Conservation (phyloP, 64 coral and sea anemone species). For the Porites lutea region DNA sequence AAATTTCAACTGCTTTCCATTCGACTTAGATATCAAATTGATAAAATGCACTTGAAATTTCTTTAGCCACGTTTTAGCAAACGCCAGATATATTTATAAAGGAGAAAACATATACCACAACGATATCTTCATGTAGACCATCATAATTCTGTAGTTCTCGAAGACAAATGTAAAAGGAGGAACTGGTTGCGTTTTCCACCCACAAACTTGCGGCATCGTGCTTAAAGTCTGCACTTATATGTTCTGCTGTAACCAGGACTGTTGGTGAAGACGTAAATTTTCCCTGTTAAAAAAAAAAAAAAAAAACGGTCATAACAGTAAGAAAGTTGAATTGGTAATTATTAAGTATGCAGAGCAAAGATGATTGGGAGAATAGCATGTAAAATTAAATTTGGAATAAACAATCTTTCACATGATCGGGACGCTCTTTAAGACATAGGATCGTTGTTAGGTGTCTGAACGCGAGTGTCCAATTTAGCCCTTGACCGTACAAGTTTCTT, state of each 20-base stretch:
- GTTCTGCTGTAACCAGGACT: conserved; percentile 70
- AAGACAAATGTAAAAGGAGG: conserved; percentile 76
- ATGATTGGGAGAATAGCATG: too few species aligned
- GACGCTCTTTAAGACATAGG: too few species aligned
- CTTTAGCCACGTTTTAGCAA: too few species aligned
- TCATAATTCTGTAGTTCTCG: conserved; percentile 88
- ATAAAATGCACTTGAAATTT: too few species aligned
- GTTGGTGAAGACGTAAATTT: conserved; percentile 61
- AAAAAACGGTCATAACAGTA: not conserved
- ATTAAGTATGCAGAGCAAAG: too few species aligned
- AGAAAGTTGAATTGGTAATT: not conserved
- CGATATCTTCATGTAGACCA: conserved; percentile 81
- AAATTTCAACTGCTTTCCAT: too few species aligned
- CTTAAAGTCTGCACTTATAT: conserved; percentile 39
- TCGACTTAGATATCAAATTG: too few species aligned
- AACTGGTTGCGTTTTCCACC: conserved; percentile 77
- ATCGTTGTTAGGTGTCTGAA: too few species aligned
- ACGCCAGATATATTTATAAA: not conserved
- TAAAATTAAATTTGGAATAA: too few species aligned
- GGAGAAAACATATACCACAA: conserved; percentile 61
- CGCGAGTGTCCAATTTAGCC: too few species aligned
- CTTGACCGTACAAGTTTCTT: too few species aligned
- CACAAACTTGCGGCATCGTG: conserved; percentile 86
- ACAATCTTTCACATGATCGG: too few species aligned
- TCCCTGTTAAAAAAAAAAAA: conserved; percentile 18